Base-by-base conservation (phyloP, 2,113 vertebrate genomes). In the Paralichthys olivaceus region DNA sequence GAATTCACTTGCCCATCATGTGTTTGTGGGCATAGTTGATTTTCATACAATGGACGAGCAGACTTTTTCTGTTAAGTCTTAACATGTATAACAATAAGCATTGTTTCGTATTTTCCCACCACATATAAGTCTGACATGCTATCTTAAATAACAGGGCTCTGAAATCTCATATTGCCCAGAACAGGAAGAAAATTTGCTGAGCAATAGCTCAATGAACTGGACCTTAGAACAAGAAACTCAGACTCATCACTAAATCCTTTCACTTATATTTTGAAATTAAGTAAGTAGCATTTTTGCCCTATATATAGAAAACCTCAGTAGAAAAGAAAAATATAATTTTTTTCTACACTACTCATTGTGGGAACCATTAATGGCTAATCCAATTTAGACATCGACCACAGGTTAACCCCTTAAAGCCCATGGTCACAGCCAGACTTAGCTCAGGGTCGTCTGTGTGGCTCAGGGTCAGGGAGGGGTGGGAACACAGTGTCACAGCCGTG, bases 401-500 rank as follows among this genome's bases (percentile, higher is more conserved):
- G 32, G 47, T 76, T 22, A 53, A 65, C 58, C 4, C 11, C 56
- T 69, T 14, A 60, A 79, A 43, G 57, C n/a, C 23, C 29, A 0
- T 14, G 77, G 47, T 67, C 60, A 29, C 53, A 43, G 77, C 65
- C 64, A 45, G 45, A 63, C 43, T 81, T 57, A 69, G 59, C 32
- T n/a, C 66, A 29, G 45, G 26, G 73, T 28, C n/a, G 22, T 58
- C 59, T 45, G 3, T 17, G 25, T 14, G 22, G 23, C 54, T 17
- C 2, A 67, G 56, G 73, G n/a, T 74, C 60, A 65, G 29, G 5
- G 26, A 12, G 19, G 57, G 66, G 78, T 40, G 8, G 69, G 71
- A n/a, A 61, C 29, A 51, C 0, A 34, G 13, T 64, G 68, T 79
- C 80, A 61, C 40, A 45, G 55, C 26, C 45, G 1, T 75, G 61